Evolutionary conservation across 2,888 invertebrate species (phyloP).

Genomic region (Siphlonurus alternatus): DNA sequence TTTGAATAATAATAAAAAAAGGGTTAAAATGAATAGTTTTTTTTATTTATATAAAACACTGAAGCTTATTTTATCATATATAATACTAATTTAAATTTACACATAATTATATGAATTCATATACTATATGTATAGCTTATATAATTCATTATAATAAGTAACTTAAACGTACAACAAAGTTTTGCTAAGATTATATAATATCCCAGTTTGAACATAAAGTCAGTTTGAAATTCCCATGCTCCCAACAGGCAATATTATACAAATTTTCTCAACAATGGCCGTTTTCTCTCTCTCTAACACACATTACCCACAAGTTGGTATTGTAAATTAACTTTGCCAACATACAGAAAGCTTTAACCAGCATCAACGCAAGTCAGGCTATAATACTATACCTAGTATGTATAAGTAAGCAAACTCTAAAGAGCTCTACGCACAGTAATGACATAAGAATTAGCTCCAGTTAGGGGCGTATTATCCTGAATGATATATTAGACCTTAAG

Average conservation of each 20-base stretch:
- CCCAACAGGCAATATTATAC: not conserved
- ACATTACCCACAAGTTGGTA: not conserved
- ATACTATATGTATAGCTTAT: not conserved
- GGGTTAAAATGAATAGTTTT: too few species aligned
- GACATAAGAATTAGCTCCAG: slow-evolving; percentile 1
- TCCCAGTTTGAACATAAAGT: not conserved
- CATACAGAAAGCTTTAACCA: not conserved
- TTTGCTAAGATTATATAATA: not conserved
- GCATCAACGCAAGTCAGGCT: not conserved
- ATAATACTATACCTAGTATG: not conserved
- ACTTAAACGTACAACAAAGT: not conserved
- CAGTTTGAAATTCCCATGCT: not conserved
- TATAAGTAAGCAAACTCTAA: not conserved
- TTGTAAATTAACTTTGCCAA: not conserved
- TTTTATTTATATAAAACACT: too few species aligned
- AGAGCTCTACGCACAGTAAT: not conserved
- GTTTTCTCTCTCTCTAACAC: not conserved
- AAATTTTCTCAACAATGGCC: not conserved
- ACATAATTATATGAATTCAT: not conserved
- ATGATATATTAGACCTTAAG: slow-evolving; percentile 3
- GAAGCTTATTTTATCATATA: too few species aligned
- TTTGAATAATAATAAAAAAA: too few species aligned
- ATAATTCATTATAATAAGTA: not conserved
- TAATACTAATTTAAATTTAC: not conserved
- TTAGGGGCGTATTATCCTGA: slow-evolving; percentile 1